Evolutionary conservation across 1,140 invertebrate genomes (phyloP).

Genomic region (Cephus cinctus): DNA sequence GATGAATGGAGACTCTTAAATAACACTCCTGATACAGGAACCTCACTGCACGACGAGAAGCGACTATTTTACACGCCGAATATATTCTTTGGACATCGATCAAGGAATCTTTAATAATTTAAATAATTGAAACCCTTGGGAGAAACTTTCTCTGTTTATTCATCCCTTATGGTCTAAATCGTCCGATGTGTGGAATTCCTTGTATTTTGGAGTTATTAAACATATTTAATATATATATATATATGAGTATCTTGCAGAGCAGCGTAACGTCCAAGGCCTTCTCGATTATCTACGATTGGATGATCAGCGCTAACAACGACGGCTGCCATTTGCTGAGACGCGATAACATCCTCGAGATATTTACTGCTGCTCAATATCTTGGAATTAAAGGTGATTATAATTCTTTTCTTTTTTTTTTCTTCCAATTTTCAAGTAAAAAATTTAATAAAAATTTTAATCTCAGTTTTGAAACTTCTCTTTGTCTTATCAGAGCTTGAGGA

Average conservation of each 20-base stretch:
- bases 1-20: slow-evolving; percentile 25
- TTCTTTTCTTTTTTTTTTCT: slow-evolving; percentile 2
- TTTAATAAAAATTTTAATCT: slow-evolving; percentile 8
- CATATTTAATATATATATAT: not conserved
- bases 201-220: not conserved
- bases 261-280: slow-evolving; percentile 63
- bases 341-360: slow-evolving; percentile 69
- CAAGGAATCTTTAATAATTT: too few species aligned
- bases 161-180: too few species aligned
- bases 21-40: slow-evolving; percentile 19
- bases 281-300: slow-evolving; percentile 72
- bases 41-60: slow-evolving; percentile 4
- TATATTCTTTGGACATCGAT: too few species aligned
- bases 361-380: slow-evolving; percentile 65
- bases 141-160: too few species aligned
- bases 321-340: slow-evolving; percentile 61
- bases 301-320: slow-evolving; percentile 62
- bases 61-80: too few species aligned
- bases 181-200: too few species aligned
- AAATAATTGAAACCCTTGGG: too few species aligned
- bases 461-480: slow-evolving; percentile 13
- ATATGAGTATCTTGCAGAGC: slow-evolving; percentile 37
- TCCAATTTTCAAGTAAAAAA: slow-evolving; percentile 5
- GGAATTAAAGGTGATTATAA: slow-evolving; percentile 60
- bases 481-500: slow-evolving; percentile 63